Conservation (phyloP, 2,888 invertebrate species). For the Tethea ocularis region DNA sequence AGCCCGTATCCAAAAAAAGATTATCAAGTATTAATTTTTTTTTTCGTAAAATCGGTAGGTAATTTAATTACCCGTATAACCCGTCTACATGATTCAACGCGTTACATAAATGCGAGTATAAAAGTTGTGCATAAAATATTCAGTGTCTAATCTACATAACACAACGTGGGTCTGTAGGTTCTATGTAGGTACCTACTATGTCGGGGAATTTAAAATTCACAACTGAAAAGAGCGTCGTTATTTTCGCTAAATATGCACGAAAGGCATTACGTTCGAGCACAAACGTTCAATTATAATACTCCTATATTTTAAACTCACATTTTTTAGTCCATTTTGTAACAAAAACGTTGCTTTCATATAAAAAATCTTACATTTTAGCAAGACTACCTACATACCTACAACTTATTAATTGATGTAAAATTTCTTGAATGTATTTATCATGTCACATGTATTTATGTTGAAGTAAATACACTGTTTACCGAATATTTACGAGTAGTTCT, state of each 20-base stretch:
- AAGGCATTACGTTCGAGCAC: constrained; percentile 1
- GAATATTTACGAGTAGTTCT: background rate
- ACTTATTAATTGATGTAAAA: too few species aligned
- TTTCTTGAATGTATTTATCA: background rate
- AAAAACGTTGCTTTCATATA: background rate
- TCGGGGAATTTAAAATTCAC: background rate
- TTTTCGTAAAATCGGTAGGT: background rate
- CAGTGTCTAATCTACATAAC: constrained; percentile 4
- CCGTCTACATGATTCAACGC: background rate
- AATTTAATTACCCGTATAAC: background rate
- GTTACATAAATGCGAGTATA: constrained; percentile 3
- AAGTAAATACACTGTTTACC: too few species aligned
- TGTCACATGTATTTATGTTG: too few species aligned
- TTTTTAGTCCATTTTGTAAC: background rate
- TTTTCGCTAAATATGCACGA: background rate
- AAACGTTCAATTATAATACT: background rate
- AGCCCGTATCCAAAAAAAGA: too few species aligned
- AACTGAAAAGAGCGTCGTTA: background rate
- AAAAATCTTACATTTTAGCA: too few species aligned
- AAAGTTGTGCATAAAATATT: constrained; percentile 2
- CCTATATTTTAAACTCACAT: background rate
- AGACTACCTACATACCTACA: too few species aligned
- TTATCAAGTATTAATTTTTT: too few species aligned
- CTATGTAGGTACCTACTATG: background rate
- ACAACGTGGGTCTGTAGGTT: constrained; percentile 3